Conservation (phyloP, 2,888 invertebrate genomes). For the Tenthredo scrophulariae region DNA sequence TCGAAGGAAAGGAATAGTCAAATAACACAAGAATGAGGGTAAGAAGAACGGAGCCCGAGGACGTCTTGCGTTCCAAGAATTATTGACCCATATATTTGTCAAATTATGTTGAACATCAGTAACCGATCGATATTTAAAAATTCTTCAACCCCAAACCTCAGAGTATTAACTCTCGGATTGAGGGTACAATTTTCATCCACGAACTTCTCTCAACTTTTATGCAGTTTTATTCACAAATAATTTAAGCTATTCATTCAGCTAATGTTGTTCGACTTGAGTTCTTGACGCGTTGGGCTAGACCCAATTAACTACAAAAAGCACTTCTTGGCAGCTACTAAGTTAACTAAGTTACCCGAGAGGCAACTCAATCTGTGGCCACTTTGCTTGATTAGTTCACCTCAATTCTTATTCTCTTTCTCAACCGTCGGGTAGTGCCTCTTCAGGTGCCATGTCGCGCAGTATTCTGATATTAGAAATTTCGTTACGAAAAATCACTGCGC, state of each 20-base stretch:
- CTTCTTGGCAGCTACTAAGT: conserved; percentile 49
- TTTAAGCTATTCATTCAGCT: conserved; percentile 15
- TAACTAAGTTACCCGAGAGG: conserved; percentile 52
- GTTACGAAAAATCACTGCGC: neutral
- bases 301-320: conserved; percentile 49
- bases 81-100: conserved; percentile 50
- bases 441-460: neutral
- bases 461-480: neutral
- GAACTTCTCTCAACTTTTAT: neutral
- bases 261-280: conserved; percentile 26
- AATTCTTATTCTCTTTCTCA: conserved; percentile 48
- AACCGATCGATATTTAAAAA: neutral
- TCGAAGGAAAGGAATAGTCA: conserved; percentile 50
- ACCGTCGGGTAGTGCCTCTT: neutral
- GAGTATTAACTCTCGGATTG: neutral
- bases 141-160: neutral
- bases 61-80: conserved; percentile 46
- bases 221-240: conserved; percentile 5
- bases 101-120: conserved; percentile 23
- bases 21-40: conserved; percentile 53
- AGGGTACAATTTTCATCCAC: neutral
- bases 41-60: conserved; percentile 30
- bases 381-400: conserved; percentile 52
- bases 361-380: conserved; percentile 55
- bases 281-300: conserved; percentile 35